Evolutionary conservation across 2,888 invertebrate genomes (phyloP).

Genomic region (Tupiocoris notatus): DNA sequence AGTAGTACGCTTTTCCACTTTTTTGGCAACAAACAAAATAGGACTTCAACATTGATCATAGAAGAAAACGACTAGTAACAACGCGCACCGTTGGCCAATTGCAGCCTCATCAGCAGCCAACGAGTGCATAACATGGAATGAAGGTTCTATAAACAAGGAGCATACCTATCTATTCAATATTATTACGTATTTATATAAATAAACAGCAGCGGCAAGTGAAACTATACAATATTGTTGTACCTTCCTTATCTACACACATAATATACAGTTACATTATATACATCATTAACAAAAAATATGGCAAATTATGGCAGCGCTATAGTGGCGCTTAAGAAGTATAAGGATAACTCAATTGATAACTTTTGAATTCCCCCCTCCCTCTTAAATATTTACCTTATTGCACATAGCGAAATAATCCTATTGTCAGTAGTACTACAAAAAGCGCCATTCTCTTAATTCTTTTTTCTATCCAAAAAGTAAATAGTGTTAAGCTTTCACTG

Average conservation of each 20-base stretch:
- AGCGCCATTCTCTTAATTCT: neutral
- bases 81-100: constrained; percentile 10
- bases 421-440: constrained; percentile 17
- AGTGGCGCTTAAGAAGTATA: constrained; percentile 1
- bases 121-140: constrained; percentile 15
- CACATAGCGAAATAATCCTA: constrained; percentile 15
- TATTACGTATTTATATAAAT: neutral
- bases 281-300: constrained; percentile 31
- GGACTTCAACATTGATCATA: constrained; percentile 22
- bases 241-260: constrained; percentile 40
- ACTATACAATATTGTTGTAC: constrained; percentile 13
- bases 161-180: neutral
- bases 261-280: constrained; percentile 38
- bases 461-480: neutral
- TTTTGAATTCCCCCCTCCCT: neutral
- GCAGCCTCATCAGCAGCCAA: constrained; percentile 3
- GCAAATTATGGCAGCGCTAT: constrained; percentile 25
- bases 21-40: constrained; percentile 32
- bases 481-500: constrained; percentile 14
- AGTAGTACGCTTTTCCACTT: neutral
- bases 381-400: constrained; percentile 3
- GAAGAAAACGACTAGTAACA: constrained; percentile 35
- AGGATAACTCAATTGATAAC: neutral
- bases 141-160: constrained; percentile 17
- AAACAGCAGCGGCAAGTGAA: constrained; percentile 6